Evolutionary conservation across 1,140 invertebrate species (phyloP).

Genomic region (Lasaia peninsularis): DNA sequence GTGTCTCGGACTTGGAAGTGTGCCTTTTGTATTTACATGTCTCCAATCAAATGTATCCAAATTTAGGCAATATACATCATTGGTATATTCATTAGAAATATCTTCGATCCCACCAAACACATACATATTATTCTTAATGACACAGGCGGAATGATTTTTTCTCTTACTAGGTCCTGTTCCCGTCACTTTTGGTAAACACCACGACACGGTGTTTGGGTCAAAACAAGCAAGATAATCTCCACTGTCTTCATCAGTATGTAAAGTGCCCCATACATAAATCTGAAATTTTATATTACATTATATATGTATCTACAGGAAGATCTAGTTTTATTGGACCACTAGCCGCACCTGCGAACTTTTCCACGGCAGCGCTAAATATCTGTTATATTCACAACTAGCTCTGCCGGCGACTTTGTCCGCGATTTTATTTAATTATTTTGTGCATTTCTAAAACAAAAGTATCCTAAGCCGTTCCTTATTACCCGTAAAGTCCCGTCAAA

Average conservation of each 20-base stretch:
- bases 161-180: constrained; percentile 86
- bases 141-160: constrained; percentile 93
- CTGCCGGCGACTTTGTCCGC: no score
- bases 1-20: constrained; percentile 85
- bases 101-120: constrained; percentile 94
- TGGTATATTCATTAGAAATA: constrained; percentile 86
- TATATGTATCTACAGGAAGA: background rate
- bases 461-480: no score
- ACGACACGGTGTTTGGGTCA: constrained; percentile 84
- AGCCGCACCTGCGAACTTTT: background rate
- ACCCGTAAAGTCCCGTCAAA: no score
- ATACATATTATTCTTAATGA: constrained; percentile 90
- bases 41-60: constrained; percentile 86
- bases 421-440: no score
- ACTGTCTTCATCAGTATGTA: constrained; percentile 86
- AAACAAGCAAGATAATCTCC: constrained; percentile 86
- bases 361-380: no score
- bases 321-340: background rate
- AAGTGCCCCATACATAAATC: constrained; percentile 92
- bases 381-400: no score
- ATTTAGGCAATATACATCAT: constrained; percentile 88
- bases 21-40: constrained; percentile 79
- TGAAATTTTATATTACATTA: constrained; percentile 31
- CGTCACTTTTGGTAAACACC: constrained; percentile 81
- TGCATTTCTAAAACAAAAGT: no score